Evolutionary conservation across 2,888 invertebrate species (phyloP).

Genomic region (Perdita meconis): DNA sequence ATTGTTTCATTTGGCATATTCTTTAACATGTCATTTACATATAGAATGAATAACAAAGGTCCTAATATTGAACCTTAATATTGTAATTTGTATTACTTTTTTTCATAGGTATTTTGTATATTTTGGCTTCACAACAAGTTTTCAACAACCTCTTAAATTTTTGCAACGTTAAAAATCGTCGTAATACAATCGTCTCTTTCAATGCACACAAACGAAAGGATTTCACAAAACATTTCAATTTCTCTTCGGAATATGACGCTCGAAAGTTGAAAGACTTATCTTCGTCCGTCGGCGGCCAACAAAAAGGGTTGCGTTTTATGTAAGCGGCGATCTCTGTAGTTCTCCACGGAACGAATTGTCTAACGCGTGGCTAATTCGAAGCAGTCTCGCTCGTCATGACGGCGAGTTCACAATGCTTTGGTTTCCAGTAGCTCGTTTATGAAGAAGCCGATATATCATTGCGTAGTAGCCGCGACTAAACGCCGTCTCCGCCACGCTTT

Average conservation of each 20-base stretch:
- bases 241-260: not conserved
- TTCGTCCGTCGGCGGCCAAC: conserved; percentile 33
- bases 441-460: conserved; percentile 66
- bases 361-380: conserved; percentile 77
- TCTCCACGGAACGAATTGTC: conserved; percentile 78
- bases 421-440: conserved; percentile 47
- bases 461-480: conserved; percentile 66
- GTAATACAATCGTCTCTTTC: too few relatives aligned
- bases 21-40: too few relatives aligned
- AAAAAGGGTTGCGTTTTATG: conserved; percentile 70
- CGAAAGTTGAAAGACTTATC: conserved; percentile 6
- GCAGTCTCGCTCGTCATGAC: conserved; percentile 56
- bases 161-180: too few relatives aligned
- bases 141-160: too few relatives aligned
- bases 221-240: conserved; percentile 28
- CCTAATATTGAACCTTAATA: too few relatives aligned
- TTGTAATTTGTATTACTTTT: too few relatives aligned
- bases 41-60: too few relatives aligned
- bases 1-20: too few relatives aligned
- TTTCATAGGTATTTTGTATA: too few relatives aligned
- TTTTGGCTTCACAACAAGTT: too few relatives aligned
- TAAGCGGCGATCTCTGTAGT: conserved; percentile 40
- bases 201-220: not conserved
- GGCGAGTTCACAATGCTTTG: conserved; percentile 51
- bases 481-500: conserved; percentile 42